Percentiles rank a stretch among this genome's conserved stretches.
phyloP scores from a whole-genome alignment of 2,797 vertebrate genomes.

The Myotis myotis region DNA sequence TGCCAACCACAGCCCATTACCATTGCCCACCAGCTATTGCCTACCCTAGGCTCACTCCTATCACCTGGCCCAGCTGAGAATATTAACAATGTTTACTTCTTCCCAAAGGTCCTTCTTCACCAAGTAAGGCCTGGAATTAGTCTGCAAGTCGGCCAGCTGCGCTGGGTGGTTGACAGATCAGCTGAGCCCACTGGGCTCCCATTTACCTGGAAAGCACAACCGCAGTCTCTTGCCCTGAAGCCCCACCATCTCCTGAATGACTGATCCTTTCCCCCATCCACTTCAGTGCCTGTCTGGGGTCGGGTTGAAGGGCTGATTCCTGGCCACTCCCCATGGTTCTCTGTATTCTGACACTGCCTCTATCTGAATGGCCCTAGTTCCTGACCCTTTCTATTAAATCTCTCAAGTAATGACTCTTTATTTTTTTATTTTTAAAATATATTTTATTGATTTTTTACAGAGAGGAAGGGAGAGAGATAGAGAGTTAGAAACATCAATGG shows the following conservation, averaged over 20 bases:
- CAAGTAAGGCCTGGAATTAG: neutral
- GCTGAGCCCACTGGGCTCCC: neutral
- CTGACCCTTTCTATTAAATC: neutral
- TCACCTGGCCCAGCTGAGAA: neutral
- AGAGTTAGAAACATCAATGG: no score
- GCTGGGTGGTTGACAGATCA: neutral
- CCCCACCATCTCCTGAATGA: neutral
- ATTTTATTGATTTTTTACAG: no score
- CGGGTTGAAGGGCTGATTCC: neutral
- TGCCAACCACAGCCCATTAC: neutral
- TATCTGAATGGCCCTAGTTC: neutral
- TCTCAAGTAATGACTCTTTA: neutral
- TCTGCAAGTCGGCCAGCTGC: neutral
- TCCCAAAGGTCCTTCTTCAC: neutral
- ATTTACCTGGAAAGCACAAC: neutral
- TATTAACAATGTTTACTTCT: neutral
- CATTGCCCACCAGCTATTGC: neutral
- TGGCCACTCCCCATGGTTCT: neutral
- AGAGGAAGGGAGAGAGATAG: no score
- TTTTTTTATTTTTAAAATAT: neutral
- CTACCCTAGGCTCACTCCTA: neutral
- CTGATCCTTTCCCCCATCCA: neutral
- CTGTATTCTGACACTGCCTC: neutral
- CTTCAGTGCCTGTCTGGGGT: neutral
- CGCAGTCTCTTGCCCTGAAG: neutral